These are phyloP conservation scores for Perodicticus potto DNA, from an alignment of 2,797 vertebrate genomes.

Conservation along the genomic window DNA sequence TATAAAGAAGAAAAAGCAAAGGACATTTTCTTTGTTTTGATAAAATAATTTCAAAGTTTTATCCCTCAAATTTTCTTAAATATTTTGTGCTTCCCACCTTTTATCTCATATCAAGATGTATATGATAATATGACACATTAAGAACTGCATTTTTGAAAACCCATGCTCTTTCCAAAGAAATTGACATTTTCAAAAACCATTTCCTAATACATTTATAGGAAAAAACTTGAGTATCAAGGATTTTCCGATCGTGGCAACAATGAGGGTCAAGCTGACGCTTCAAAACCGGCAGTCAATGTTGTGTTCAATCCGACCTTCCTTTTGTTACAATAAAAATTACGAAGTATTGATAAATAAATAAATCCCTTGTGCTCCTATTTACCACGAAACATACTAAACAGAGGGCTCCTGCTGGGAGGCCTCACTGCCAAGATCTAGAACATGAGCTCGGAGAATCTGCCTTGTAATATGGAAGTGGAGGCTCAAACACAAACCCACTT, in stretches of 20 bases:
- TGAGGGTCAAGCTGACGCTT: not conserved
- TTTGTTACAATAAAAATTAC: conserved; percentile 11
- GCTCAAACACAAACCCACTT: not conserved
- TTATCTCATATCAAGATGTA: not conserved
- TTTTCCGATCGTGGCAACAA: not conserved
- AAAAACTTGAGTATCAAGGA: not conserved
- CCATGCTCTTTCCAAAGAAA: conserved; percentile 2
- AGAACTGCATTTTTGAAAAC: not conserved
- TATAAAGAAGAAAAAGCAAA: not conserved
- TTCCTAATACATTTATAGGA: not conserved
- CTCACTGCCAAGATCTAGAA: not conserved
- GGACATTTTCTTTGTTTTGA: not conserved
- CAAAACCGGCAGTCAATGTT: not conserved
- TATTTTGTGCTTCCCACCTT: not conserved
- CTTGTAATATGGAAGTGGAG: not conserved
- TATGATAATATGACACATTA: not conserved
- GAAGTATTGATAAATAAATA: conserved; percentile 23
- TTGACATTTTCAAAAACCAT: conserved; percentile 8
- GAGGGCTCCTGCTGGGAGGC: not conserved
- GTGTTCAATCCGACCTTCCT: not conserved
- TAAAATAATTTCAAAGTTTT: not conserved
- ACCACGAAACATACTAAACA: not conserved
- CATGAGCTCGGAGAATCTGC: not conserved
- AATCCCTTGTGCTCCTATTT: not conserved
- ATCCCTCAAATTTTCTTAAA: not conserved